phyloP scores from a whole-genome alignment of 2,113 vertebrate genomes.

The Albula glossodonta region DNA sequence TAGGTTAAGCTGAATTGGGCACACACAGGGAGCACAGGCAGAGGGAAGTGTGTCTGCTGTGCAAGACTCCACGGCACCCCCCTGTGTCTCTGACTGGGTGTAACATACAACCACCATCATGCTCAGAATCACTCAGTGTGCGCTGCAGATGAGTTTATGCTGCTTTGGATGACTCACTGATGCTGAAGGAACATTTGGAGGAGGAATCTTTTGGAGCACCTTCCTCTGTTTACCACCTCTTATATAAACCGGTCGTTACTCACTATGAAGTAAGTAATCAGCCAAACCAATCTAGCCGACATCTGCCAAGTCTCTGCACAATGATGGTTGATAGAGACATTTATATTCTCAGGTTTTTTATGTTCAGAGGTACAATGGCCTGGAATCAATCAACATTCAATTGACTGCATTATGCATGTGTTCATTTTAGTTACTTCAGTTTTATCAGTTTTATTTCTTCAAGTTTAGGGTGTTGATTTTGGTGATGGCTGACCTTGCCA shows the following conservation, averaged over 20 bases:
- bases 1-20: neutral
- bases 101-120: neutral
- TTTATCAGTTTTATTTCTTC: too few relatives aligned
- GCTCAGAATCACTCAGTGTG: neutral
- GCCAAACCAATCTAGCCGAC: slow-evolving; percentile 30
- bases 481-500: too few relatives aligned
- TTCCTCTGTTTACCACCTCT: neutral
- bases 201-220: too few relatives aligned
- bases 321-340: neutral
- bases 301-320: slow-evolving; percentile 12
- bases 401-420: neutral
- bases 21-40: neutral
- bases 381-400: neutral
- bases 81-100: neutral
- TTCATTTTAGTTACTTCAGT: too few relatives aligned
- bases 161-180: neutral
- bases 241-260: neutral
- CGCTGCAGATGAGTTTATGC: neutral
- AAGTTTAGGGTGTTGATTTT: too few relatives aligned
- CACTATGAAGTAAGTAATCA: neutral
- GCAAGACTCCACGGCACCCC: neutral
- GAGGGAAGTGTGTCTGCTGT: neutral
- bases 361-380: neutral
- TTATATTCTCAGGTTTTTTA: neutral
- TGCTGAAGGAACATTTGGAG: neutral